A percentile compares a stretch with the other conserved stretches of the same genome.
Evolutionary conservation across 1,140 invertebrate genomes (phyloP).

Genomic region (Euwallacea similis): DNA sequence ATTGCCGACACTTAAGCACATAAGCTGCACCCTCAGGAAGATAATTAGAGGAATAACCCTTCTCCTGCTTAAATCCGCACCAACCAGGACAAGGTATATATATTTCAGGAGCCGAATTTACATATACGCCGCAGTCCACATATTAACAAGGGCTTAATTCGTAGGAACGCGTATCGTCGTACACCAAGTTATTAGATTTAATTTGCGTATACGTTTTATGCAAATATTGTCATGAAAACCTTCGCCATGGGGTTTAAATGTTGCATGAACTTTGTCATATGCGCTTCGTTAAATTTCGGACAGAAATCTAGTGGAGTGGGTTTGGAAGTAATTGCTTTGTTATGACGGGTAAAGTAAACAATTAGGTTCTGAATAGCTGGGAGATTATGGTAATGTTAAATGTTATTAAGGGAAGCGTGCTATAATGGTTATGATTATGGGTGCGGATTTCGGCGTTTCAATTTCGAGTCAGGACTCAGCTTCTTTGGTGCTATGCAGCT

Average conservation of each 20-base stretch:
- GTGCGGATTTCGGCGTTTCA: too few species aligned
- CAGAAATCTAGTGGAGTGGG: background rate
- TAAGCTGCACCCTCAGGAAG: slow-evolving; percentile 21
- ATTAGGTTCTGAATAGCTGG: background rate
- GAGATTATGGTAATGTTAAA: slow-evolving; percentile 15
- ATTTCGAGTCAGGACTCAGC: too few species aligned
- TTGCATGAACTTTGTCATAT: slow-evolving; percentile 17
- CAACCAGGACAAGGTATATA: slow-evolving; percentile 24
- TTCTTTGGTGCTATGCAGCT: too few species aligned
- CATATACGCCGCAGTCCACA: slow-evolving; percentile 37
- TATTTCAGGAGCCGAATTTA: slow-evolving; percentile 32
- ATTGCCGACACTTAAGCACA: slow-evolving; percentile 9
- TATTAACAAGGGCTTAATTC: slow-evolving; percentile 37
- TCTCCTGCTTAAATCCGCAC: slow-evolving; percentile 24
- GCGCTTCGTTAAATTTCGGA: slow-evolving; percentile 18
- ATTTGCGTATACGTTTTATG: slow-evolving; percentile 37
- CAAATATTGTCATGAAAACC: slow-evolving; percentile 36
- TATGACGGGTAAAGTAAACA: slow-evolving; percentile 2
- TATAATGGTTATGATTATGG: background rate
- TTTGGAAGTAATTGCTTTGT: slow-evolving; percentile 10
- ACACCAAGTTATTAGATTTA: slow-evolving; percentile 36
- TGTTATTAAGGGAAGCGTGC: slow-evolving; percentile 1
- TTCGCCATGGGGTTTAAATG: slow-evolving; percentile 18
- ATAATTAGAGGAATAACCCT: slow-evolving; percentile 26
- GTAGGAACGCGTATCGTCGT: slow-evolving; percentile 34